Base-by-base conservation (phyloP, 2,797 vertebrate species). In the Catostomus latipinnis region DNA sequence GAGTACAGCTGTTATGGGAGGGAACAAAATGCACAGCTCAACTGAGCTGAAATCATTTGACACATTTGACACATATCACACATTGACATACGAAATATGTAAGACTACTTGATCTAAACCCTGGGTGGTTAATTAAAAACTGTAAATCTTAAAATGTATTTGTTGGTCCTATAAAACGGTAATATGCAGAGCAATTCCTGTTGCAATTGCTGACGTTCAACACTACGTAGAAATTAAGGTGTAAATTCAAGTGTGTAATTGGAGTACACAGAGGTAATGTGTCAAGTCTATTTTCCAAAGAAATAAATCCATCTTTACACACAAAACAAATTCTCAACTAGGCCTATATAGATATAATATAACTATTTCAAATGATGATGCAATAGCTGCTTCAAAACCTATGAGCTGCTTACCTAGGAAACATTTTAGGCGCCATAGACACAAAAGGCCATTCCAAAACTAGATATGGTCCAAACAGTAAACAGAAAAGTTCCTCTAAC, bases 41-140 rank as follows among this genome's bases (percentile, higher is more conserved):
- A 56, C 10, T 13, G 58, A 66, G 16, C 46, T 16, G 10, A 68
- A 54, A 71, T 71, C 56, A 83, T 83, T 85, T 75, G n/a, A n/a
- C n/a, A n/a, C n/a, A n/a, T n/a, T n/a, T n/a, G n/a, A n/a, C n/a
- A n/a, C n/a, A n/a, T n/a, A 85, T 53, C 16, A 22, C 4, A 58
- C 43, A 45, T 0, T 67, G 71, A 74, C 49, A 62, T 9, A 66
- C 45, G n/a, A 57, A 77, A 77, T 78, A 11, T 13, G 50, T 2
- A n/a, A 34, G 43, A 48, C 5, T 16, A 6, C 16, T 74, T 74
- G 8, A 50, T 45, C 52, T 22, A 13, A 49, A 52, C 16, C 61
- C 49, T 57, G 8, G 6, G 58, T 70, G n/a, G 10, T 13, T 71
- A 46, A 58, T 53, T 71, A 56, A 52, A 57, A 9, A 9, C 13